Evolutionary conservation across 2,797 vertebrate genomes (phyloP), one percentile per base, ranked within the genome.

Genomic region (Anableps anableps): DNA sequence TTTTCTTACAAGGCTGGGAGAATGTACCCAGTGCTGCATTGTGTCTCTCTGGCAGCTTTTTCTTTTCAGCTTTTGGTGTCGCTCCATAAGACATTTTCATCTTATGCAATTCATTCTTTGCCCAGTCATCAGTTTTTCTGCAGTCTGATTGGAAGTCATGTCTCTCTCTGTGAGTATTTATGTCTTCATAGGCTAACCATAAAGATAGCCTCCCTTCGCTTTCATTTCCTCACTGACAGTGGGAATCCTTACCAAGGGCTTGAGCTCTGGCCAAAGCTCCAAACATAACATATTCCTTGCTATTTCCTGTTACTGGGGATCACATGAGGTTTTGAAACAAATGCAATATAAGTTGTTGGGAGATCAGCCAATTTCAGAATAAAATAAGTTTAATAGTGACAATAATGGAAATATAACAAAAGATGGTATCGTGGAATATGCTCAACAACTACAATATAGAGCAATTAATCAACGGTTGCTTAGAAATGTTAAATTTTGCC

Each of bases 151-250:
- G 81, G 92, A 92, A 89, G 76, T 88, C 75, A 85, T 88, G 85
- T 85, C 89, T 91, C 84, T 92, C 86, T 86, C 80, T 80, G 77
- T 76, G 85, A 90, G 85, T 93, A 90, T 94, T 94, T 93, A 89
- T 95, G 92, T 93, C 86, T 83, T 81, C 80, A 90, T 87, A 86
- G 80, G 80, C 88, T 82, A 84, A 93, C 90, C 90, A 90, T 94
- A 93, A 92, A 93, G 91, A 90, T 78, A 91, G 87, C 87, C 88
- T 89, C 91, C 87, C 84, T 85, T 62, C 90, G 91, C 92, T 94
- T 94, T 95, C 89, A 91, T 94, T 95, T 95, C 93, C 94, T 95
- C 88, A 88, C 83, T 91, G 89, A 92, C 93, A 87, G 90, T 94
- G 91, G 93, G 91, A 94, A 94, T 91, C 89, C 91, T 88, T 91